Evolutionary conservation across 2,797 vertebrate genomes (phyloP), one percentile per base, ranked within the genome.

Genomic region (Microctenopoma lineatum): DNA sequence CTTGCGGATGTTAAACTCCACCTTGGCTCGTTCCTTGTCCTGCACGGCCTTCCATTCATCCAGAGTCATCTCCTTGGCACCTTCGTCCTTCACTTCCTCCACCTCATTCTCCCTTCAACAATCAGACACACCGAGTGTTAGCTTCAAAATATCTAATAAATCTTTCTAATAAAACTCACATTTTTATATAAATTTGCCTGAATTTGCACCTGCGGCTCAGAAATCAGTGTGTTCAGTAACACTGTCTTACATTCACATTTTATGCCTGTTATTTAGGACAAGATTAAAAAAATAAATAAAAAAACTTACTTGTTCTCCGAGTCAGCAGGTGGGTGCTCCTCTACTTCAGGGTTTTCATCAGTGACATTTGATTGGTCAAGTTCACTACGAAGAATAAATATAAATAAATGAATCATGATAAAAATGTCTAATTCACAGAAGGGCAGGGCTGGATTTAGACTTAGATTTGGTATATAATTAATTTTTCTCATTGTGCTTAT

Each of bases 21-120:
- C 97, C 92, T 99, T 99, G 58, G 97, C 90, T 21, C 97, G 94
- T 9, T 98, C 98, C 91, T 99, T 99, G 87, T 96, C 96, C 79
- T 99, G 98, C 95, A 97, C 94, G 59, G 98, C 97, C 89, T 99
- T 99, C 97, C 97, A 99, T 85, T 99, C 98, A 41, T 99, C 98
- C 92, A 99, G 93, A 83, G 97, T 99, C 98, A 99, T 99, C 80
- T 99, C 97, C 93, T 99, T 99, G 36, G 98, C 94, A 26, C 96
- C 96, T 92, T 99, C 97, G 34, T 99, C 98, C 92, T 99, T 99
- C 4, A 95, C 95, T 82, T 99, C 98, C 86, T 98, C 98, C 50
- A 90, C 96, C 90, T 99, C 97, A 46, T 99, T 99, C 87, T 99
- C 98, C 91, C 98, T 99, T 92, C 75, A 88, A 88, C 66, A 90